Evolutionary conservation across 2,888 invertebrate species (phyloP).

Genomic region (Parnassius smintheus): DNA sequence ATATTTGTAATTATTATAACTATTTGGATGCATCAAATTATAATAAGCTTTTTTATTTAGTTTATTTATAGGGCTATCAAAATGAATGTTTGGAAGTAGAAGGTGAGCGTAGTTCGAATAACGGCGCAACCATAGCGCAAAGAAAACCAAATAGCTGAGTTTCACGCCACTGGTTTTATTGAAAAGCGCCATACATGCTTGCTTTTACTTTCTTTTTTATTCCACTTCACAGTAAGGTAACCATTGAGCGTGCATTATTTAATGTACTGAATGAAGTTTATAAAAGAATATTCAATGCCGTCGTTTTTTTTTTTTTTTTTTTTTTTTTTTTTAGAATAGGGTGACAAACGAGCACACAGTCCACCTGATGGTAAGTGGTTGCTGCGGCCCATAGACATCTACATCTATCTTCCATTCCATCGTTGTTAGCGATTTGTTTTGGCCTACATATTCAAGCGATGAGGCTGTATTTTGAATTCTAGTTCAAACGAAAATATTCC

Average conservation of each 20-base stretch:
- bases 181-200: slow-evolving; percentile 56
- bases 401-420: no score
- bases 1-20: slow-evolving; percentile 33
- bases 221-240: slow-evolving; percentile 38
- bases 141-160: slow-evolving; percentile 64
- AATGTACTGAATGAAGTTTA: slow-evolving; percentile 12
- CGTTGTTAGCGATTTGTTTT: no score
- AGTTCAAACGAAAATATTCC: no score
- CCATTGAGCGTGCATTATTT: slow-evolving; percentile 23
- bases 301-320: no score
- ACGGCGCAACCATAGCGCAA: slow-evolving; percentile 40
- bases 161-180: slow-evolving; percentile 67
- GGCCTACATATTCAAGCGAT: no score
- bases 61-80: slow-evolving; percentile 17
- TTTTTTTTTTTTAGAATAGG: no score
- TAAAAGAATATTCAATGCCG: slow-evolving; percentile 19
- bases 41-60: neutral
- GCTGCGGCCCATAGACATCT: no score
- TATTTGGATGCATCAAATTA: slow-evolving; percentile 13
- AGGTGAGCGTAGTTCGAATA: slow-evolving; percentile 28
- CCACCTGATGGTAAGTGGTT: no score
- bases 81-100: slow-evolving; percentile 15
- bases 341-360: no score
- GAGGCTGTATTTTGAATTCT: no score
- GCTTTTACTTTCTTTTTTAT: slow-evolving; percentile 54